Percentiles rank a stretch among this genome's conserved stretches.
Conservation (phyloP, 53 echinoderm and acorn worm genomes). For the Crossaster papposus region DNA sequence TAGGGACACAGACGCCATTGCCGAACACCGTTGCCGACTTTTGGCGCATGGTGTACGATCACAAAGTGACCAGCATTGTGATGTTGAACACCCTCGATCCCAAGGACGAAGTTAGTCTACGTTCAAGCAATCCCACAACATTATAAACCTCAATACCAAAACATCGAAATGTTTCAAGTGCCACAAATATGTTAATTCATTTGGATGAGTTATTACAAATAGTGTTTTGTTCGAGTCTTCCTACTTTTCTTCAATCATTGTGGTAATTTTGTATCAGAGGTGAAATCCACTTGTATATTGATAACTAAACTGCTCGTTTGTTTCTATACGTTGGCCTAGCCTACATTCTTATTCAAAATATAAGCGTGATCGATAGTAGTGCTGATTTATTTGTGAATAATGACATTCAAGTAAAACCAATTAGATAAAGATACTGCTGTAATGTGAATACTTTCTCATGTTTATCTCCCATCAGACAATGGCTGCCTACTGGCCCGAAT, state of each 20-base stretch:
- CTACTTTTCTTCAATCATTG: too few species aligned
- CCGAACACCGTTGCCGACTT: conserved; percentile 73
- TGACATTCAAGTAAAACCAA: background rate
- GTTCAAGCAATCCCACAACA: background rate
- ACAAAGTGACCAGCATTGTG: conserved; percentile 74
- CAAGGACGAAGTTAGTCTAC: conserved; percentile 65
- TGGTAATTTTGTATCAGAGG: too few species aligned
- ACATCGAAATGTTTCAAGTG: too few species aligned
- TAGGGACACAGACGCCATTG: conserved; percentile 77
- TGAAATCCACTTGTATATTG: too few species aligned
- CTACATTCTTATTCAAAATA: too few species aligned
- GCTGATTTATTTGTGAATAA: too few species aligned
- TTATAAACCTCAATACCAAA: background rate
- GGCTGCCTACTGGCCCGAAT: conserved; percentile 68
- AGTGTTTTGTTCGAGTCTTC: too few species aligned
- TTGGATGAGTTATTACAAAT: too few species aligned
- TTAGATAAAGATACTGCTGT: background rate
- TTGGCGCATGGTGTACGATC: conserved; percentile 82
- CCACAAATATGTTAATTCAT: too few species aligned
- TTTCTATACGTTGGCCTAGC: too few species aligned
- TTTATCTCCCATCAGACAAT: conserved; percentile 35
- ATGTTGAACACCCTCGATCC: conserved; percentile 72
- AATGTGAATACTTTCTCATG: background rate
- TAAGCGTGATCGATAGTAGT: too few species aligned
- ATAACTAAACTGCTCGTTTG: too few species aligned